These are phyloP conservation scores for Acanthococcus lagerstroemiae DNA, from an alignment of 2,888 invertebrate genomes.

Conservation along the genomic window DNA sequence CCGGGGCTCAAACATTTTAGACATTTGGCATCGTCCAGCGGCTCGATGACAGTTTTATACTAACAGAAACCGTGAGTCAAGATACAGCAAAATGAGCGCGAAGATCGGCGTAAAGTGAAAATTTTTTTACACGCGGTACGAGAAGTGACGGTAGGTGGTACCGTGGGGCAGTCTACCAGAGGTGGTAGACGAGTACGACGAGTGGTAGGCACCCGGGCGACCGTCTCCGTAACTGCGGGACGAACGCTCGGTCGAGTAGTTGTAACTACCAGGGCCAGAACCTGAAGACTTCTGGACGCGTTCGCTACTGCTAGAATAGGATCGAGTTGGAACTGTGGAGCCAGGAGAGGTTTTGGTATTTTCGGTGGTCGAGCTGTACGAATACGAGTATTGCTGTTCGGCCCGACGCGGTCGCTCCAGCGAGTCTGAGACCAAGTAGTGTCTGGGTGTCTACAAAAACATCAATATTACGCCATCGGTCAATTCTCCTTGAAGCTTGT, in stretches of 20 bases:
- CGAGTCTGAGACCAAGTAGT: slow-evolving; percentile 74
- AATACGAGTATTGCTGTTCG: slow-evolving; percentile 77
- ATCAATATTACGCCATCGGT: slow-evolving; percentile 16
- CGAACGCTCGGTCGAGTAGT: slow-evolving; percentile 62
- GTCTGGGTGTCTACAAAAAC: slow-evolving; percentile 62
- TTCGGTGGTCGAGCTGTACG: slow-evolving; percentile 57
- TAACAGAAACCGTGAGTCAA: too few species aligned
- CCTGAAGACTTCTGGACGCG: slow-evolving; percentile 54
- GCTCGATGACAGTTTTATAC: too few species aligned
- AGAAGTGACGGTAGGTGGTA: slow-evolving; percentile 72
- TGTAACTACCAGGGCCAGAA: slow-evolving; percentile 60
- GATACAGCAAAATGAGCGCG: too few species aligned
- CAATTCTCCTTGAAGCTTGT: slow-evolving; percentile 7
- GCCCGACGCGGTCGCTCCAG: slow-evolving; percentile 57
- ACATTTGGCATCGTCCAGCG: too few species aligned
- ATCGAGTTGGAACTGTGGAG: slow-evolving; percentile 49
- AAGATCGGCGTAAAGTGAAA: background rate
- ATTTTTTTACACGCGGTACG: slow-evolving; percentile 65
- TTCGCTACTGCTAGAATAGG: slow-evolving; percentile 61
- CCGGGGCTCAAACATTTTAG: too few species aligned
- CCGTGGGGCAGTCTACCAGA: slow-evolving; percentile 75
- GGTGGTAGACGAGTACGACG: slow-evolving; percentile 65
- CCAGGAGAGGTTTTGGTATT: slow-evolving; percentile 45
- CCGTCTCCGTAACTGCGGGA: slow-evolving; percentile 53
- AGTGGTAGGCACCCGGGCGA: slow-evolving; percentile 67